Base-by-base conservation (phyloP, 2,797 vertebrate genomes). In the Pangasius djambal region DNA sequence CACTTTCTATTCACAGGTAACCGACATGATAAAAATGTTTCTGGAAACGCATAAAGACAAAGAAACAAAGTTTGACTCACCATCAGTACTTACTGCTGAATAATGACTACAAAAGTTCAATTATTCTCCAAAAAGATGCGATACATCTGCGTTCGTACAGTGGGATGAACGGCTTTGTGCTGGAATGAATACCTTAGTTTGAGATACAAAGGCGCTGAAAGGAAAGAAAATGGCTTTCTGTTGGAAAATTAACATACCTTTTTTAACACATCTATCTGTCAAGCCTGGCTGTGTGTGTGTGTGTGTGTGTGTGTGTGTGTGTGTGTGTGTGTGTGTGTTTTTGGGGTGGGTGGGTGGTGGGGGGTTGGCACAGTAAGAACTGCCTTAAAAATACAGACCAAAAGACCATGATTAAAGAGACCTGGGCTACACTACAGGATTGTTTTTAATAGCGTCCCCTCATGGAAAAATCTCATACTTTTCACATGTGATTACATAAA, bases 201-300 rank as follows among this genome's bases (percentile, higher is more conserved):
- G 63, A 81, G 74, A 87, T 79, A 48, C n/a, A 72, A 88, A n/a
- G 79, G 50, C 2, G 34, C 8, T 87, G 86, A 79, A 87, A 87
- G 48, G 34, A 25, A 79, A 37, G 74, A 79, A 55, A 87, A 67
- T 44, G n/a, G 22, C 86, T 84, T 84, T 84, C 82, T 18, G 25
- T 65, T 83, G 61, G 61, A 67, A 84, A 84, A 84, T 84, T 84
- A 31, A 25, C 61, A 83, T 48, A 48, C 82, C 40, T 83, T 83
- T 82, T 83, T 65, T 65, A 34, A 81, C 78, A 81, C 50, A 81
- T 82, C 31, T 84, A 67, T 67, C 61, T 67, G 82, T 84, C 61
- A 84, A 50, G 61, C 25, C 40, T 65, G 81, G 22, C 59, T 25
- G 0, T 83, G 57, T 44, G 20, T 83, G 34, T 83, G 20, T 83